A percentile compares a stretch with the other conserved stretches of the same genome.
These are phyloP conservation scores for Parascotia fuliginaria DNA, from an alignment of 2,888 invertebrate genomes.

Conservation along the genomic window DNA sequence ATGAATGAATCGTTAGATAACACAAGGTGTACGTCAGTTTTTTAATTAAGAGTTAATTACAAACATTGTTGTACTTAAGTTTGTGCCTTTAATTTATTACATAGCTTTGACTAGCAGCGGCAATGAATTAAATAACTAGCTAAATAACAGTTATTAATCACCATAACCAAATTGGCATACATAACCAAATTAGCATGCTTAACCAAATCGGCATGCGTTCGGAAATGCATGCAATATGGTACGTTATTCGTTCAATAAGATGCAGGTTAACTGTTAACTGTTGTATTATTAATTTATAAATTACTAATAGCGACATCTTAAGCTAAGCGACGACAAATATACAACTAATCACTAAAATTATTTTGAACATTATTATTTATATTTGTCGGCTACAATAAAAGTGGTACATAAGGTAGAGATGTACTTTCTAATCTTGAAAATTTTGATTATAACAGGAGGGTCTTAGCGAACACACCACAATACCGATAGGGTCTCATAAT, in stretches of 20 bases:
- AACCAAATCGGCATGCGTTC: background rate
- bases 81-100: slow-evolving; percentile 5
- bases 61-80: background rate
- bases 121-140: background rate
- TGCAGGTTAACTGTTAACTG: too few species aligned
- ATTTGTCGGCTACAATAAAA: slow-evolving; percentile 16
- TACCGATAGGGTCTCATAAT: too few species aligned
- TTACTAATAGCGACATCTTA: slow-evolving; percentile 10
- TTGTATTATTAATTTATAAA: background rate
- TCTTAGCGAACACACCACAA: too few species aligned
- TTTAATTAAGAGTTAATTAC: background rate
- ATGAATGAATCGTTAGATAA: too few species aligned
- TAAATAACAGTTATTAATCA: background rate
- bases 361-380: slow-evolving; percentile 27
- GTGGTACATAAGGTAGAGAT: background rate
- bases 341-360: slow-evolving; percentile 25
- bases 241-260: background rate
- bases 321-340: slow-evolving; percentile 20
- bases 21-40: too few species aligned
- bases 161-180: background rate
- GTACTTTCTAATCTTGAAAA: too few species aligned
- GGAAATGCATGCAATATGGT: background rate
- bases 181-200: background rate
- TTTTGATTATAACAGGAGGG: too few species aligned
- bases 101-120: slow-evolving; percentile 32